Percentiles rank a stretch among this genome's conserved stretches.
Conservation (phyloP, 2,797 vertebrate genomes). For the Oreortyx pictus region DNA sequence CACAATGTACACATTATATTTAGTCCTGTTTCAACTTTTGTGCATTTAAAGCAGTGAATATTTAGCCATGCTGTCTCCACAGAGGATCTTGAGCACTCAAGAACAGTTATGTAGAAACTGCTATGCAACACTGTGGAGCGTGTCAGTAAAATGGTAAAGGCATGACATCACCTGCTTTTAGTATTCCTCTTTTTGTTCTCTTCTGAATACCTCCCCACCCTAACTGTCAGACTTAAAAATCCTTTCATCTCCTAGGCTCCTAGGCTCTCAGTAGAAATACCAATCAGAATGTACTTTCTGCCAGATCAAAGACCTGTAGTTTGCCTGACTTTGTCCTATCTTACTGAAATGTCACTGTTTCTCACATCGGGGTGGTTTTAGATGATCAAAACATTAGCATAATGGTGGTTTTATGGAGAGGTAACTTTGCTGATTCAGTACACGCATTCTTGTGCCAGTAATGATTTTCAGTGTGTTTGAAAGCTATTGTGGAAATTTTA, state of each 20-base stretch:
- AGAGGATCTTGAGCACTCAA: slow-evolving; percentile 9
- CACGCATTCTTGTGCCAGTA: slow-evolving; percentile 12
- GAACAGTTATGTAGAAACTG: slow-evolving; percentile 1
- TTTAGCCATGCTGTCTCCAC: neutral
- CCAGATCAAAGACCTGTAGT: slow-evolving; percentile 50
- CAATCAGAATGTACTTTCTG: slow-evolving; percentile 60
- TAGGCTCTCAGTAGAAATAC: slow-evolving; percentile 54
- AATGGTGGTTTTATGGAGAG: slow-evolving; percentile 44
- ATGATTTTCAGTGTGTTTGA: slow-evolving; percentile 13
- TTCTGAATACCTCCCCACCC: slow-evolving; percentile 9
- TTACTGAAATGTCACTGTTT: slow-evolving; percentile 48
- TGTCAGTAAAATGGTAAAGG: slow-evolving; percentile 52
- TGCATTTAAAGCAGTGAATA: neutral
- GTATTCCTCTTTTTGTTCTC: slow-evolving; percentile 59
- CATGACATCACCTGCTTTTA: slow-evolving; percentile 58
- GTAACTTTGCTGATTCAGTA: neutral
- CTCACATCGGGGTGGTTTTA: slow-evolving; percentile 35
- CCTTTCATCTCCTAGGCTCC: slow-evolving; percentile 55
- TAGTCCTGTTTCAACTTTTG: neutral
- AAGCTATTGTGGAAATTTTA: neutral
- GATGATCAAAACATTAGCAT: slow-evolving; percentile 45
- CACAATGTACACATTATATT: neutral
- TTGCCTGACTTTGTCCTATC: slow-evolving; percentile 40
- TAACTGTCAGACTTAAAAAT: slow-evolving; percentile 30
- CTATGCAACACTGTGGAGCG: neutral